Conservation (phyloP, 1,140 invertebrate species). For the Psilanteris sp. region DNA sequence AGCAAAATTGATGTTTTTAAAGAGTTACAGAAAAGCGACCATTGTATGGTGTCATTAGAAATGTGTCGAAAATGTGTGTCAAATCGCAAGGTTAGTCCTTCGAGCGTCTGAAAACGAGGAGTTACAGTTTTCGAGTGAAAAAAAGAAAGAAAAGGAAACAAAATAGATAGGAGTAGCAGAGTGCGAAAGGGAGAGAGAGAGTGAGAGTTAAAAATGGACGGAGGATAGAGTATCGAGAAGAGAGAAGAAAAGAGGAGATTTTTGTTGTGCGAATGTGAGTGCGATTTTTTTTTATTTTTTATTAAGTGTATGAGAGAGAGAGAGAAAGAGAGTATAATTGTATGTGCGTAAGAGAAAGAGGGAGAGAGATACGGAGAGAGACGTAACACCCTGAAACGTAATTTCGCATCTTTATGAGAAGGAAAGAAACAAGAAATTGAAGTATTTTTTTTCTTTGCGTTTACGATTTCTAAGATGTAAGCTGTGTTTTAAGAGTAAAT, state of each 20-base stretch:
- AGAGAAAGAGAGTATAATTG: too few relatives aligned
- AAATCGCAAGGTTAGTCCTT: slow-evolving; percentile 59
- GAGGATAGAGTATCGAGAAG: too few relatives aligned
- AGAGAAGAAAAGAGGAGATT: too few relatives aligned
- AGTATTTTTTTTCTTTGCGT: slow-evolving; percentile 71
- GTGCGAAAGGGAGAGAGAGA: slow-evolving; percentile 31
- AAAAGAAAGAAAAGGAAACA: slow-evolving; percentile 3
- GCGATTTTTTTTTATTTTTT: slow-evolving; percentile 19
- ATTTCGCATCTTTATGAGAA: slow-evolving; percentile 65
- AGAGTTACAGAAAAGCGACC: too few relatives aligned
- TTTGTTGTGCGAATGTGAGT: slow-evolving; percentile 7
- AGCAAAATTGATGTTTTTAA: slow-evolving; percentile 9
- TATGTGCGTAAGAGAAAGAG: slow-evolving; percentile 28
- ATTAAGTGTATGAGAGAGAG: slow-evolving; percentile 14
- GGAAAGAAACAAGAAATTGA: slow-evolving; percentile 62
- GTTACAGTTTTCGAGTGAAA: neutral
- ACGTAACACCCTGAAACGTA: slow-evolving; percentile 50
- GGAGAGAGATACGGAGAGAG: slow-evolving; percentile 44
- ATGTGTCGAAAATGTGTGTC: slow-evolving; percentile 38
- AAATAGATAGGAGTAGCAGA: neutral
- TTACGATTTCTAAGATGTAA: slow-evolving; percentile 70
- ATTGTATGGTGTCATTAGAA: slow-evolving; percentile 35
- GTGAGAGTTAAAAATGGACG: slow-evolving; percentile 36
- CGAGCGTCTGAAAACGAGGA: slow-evolving; percentile 55
- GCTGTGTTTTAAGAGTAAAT: slow-evolving; percentile 75